These are phyloP conservation scores for Andricus quercusramuli DNA, from an alignment of 2,888 invertebrate species.

Conservation along the genomic window DNA sequence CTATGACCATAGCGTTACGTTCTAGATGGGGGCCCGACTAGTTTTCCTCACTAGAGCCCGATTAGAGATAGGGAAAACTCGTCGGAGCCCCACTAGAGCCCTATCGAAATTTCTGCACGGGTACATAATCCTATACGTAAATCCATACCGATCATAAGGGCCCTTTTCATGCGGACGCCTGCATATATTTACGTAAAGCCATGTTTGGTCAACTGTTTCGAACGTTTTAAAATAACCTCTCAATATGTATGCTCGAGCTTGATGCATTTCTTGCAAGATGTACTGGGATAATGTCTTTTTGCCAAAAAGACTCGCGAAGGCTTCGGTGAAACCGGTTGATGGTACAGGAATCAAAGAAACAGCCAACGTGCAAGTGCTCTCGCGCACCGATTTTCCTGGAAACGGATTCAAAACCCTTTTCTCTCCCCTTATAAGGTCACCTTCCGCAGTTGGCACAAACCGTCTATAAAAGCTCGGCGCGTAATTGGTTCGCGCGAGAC, in stretches of 20 bases:
- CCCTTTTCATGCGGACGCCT: no score
- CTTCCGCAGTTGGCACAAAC: slow-evolving; percentile 52
- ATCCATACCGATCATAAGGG: no score
- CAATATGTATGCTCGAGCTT: slow-evolving; percentile 15
- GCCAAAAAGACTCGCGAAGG: slow-evolving; percentile 13
- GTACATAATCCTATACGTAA: no score
- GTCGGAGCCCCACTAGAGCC: no score
- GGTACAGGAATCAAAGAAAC: slow-evolving; percentile 32
- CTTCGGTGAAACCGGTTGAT: slow-evolving; percentile 33
- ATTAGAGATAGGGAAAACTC: no score
- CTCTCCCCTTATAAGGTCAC: slow-evolving; percentile 54
- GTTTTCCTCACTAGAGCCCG: no score
- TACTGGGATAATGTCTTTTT: slow-evolving; percentile 25
- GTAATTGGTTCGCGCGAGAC: slow-evolving; percentile 53
- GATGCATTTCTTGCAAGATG: slow-evolving; percentile 11
- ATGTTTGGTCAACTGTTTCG: neutral
- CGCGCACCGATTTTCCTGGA: slow-evolving; percentile 52
- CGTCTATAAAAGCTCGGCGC: slow-evolving; percentile 51
- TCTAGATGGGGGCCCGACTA: no score
- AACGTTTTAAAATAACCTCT: neutral
- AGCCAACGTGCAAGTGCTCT: slow-evolving; percentile 9
- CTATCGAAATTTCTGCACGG: no score
- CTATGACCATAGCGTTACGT: no score
- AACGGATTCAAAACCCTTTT: slow-evolving; percentile 52
- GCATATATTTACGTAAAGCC: neutral